Conservation (phyloP, 2,888 invertebrate species). For the Drosophila pullipes region DNA sequence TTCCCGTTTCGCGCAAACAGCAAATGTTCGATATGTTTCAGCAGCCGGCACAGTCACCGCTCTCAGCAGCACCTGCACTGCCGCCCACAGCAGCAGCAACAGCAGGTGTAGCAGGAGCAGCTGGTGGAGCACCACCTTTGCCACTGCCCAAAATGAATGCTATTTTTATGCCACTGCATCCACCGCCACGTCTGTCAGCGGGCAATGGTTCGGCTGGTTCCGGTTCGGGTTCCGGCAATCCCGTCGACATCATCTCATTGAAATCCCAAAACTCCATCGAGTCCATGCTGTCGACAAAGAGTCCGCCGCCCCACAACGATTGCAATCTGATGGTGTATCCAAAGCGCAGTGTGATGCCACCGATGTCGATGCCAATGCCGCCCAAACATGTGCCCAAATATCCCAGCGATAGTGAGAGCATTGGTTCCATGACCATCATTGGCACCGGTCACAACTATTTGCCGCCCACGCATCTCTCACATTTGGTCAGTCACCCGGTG, state of each 20-base stretch:
- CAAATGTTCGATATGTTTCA: conserved; percentile 83
- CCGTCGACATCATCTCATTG: conserved; percentile 83
- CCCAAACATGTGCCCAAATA: conserved; percentile 88
- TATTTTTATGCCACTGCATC: conserved; percentile 78
- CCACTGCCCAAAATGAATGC: conserved; percentile 75
- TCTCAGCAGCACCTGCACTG: neutral
- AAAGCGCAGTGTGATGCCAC: conserved; percentile 78
- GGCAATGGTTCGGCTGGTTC: conserved; percentile 39
- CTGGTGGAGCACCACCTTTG: conserved; percentile 40
- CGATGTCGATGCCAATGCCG: conserved; percentile 80
- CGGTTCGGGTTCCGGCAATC: conserved; percentile 45
- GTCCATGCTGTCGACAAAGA: conserved; percentile 85
- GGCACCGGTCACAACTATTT: conserved; percentile 50
- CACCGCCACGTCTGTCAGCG: conserved; percentile 52
- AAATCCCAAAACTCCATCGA: conserved; percentile 87
- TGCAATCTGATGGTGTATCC: conserved; percentile 76
- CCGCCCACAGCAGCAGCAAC: neutral
- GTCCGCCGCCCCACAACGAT: conserved; percentile 84
- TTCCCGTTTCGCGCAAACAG: conserved; percentile 79
- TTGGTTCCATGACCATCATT: conserved; percentile 86
- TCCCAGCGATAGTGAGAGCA: conserved; percentile 89
- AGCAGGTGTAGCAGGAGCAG: neutral
- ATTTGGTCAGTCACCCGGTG: conserved; percentile 20
- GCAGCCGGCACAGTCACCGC: conserved; percentile 39
- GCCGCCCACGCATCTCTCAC: conserved; percentile 32